Base-by-base conservation (phyloP, 2,888 invertebrate genomes). In the Lasioglossum lativentre region DNA sequence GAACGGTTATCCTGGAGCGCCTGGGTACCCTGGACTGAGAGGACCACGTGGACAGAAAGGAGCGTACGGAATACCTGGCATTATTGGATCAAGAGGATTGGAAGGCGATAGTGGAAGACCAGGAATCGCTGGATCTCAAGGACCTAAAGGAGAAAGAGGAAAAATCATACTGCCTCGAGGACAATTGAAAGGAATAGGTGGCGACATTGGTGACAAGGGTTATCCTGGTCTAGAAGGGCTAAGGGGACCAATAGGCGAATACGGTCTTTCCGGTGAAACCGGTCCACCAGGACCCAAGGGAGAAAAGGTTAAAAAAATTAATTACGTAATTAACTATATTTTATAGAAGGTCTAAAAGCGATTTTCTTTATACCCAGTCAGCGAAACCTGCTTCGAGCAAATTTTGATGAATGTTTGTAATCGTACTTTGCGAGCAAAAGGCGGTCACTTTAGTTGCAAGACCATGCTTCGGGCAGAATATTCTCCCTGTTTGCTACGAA, bases 21-120 rank as follows among this genome's bases (percentile, higher is more conserved):
- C 95, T 56, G 97, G 97, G 79, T 96, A 95, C 73, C 95, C 95
- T 12, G 98, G 98, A 73, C 94, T 96, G 0, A 95, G 95, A 63
- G 97, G 97, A 38, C 94, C 95, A 0, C 90, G 94, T 45, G 98
- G 98, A 27, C 93, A 95, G 16, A 97, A 97, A 94, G 98, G 98
- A 5, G 96, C 95, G 86, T 95, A 95, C 2, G 98, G 98, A 12
- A 95, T 96, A 83, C 95, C 95, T 34, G 98, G 98, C 56, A 96
- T 71, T 10, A 73, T 89, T 47, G 96, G 96, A 56, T 86, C 92
- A 10, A 94, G 93, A 80, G 96, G 96, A 63, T 92, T 95, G 75
- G 91, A 93, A 63, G 96, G 96, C 34, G 91, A 91, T 5, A 93
- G 90, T 47, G 95, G 96, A 38, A 90, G 96, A 87, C 95, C 96